Percentiles rank a stretch among this genome's conserved stretches.
phyloP scores from a whole-genome alignment of 2,113 vertebrate genomes.

The Sapayoa aenigma region DNA sequence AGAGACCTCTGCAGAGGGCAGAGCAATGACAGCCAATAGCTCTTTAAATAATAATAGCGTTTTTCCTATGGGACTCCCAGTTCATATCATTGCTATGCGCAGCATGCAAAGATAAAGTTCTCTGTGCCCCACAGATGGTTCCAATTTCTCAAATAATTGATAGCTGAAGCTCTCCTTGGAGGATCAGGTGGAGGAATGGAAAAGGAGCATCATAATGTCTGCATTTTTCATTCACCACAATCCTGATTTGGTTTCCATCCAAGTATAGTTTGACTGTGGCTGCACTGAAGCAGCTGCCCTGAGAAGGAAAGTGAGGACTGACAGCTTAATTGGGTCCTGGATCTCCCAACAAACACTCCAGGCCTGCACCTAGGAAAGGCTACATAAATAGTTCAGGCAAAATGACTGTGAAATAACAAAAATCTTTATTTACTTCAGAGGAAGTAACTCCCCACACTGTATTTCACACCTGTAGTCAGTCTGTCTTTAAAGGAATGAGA shows the following conservation, averaged over 20 bases:
- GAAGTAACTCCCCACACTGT: neutral
- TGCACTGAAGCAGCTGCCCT: neutral
- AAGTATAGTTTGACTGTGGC: neutral
- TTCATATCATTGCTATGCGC: neutral
- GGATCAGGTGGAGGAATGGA: neutral
- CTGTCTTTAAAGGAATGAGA: neutral
- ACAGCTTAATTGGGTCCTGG: neutral
- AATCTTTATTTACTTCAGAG: constrained; percentile 8
- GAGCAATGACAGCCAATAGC: constrained; percentile 23
- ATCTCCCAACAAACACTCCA: neutral
- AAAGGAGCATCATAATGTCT: neutral
- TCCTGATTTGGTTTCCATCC: neutral
- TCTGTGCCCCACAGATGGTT: neutral
- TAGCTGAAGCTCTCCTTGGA: neutral
- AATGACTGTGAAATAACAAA: neutral
- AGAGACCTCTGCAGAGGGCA: neutral
- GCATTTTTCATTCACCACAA: neutral
- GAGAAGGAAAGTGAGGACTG: neutral
- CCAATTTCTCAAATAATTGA: constrained; percentile 43
- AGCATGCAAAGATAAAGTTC: constrained; percentile 16
- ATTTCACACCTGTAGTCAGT: constrained; percentile 10
- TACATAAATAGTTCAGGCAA: neutral
- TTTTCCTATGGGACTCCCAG: neutral
- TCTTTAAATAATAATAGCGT: constrained; percentile 47
- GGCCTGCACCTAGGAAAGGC: neutral